Conservation (phyloP, 1,140 invertebrate genomes). For the Bombus difficillimus region DNA sequence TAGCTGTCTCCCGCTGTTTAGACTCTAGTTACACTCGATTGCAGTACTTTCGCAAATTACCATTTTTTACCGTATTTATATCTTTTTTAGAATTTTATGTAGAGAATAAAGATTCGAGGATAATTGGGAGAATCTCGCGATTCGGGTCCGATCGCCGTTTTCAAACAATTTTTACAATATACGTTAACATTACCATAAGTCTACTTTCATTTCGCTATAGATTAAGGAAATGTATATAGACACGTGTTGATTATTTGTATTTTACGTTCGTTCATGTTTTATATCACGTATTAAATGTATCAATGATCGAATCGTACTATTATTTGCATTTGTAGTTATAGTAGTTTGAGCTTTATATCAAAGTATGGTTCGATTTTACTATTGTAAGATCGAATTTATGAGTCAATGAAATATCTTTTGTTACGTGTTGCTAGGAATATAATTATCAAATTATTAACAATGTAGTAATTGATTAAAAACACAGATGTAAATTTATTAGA, state of each 20-base stretch:
- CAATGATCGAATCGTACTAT: not conserved
- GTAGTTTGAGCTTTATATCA: not conserved
- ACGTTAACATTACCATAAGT: not conserved
- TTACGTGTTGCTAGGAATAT: not conserved
- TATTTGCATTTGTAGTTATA: not conserved
- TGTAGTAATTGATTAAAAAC: not conserved
- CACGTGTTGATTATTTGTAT: conserved; percentile 50
- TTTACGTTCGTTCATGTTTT: not conserved
- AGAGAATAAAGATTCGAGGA: not conserved
- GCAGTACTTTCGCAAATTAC: not conserved
- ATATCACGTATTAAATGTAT: not conserved
- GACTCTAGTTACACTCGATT: not conserved
- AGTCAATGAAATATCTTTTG: not conserved
- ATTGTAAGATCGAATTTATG: conserved; percentile 13
- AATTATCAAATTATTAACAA: not conserved
- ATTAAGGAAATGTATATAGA: conserved; percentile 33
- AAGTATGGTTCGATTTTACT: not conserved
- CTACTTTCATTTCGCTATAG: not conserved
- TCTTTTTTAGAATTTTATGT: not conserved
- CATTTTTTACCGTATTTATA: not conserved
- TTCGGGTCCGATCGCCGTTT: conserved; percentile 16
- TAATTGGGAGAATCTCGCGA: not conserved
- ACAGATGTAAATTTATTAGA: not conserved
- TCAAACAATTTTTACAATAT: not conserved
- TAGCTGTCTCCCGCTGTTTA: too few relatives aligned